Evolutionary conservation across 2,888 invertebrate genomes (phyloP).

Genomic region (Marronus borbonicus): DNA sequence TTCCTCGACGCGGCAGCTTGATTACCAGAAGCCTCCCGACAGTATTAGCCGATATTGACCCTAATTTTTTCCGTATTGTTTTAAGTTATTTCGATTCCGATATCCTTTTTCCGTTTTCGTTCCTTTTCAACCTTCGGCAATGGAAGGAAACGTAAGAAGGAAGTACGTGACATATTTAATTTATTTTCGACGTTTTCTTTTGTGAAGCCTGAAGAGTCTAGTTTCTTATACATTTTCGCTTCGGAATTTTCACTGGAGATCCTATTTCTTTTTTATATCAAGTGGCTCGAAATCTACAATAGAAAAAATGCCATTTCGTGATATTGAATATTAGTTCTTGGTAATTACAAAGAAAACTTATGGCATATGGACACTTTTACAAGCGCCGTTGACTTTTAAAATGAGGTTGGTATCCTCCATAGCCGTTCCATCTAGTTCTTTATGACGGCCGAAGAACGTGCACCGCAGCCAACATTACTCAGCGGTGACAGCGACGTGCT

Average conservation of each 20-base stretch:
- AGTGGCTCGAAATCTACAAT: no score
- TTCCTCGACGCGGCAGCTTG: neutral
- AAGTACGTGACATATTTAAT: constrained; percentile 35
- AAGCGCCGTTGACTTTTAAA: no score
- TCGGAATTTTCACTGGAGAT: no score
- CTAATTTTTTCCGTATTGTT: constrained; percentile 48
- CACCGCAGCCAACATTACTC: constrained; percentile 52
- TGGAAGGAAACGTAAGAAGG: neutral
- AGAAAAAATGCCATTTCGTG: no score
- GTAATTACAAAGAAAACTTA: no score
- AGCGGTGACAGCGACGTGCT: constrained; percentile 55
- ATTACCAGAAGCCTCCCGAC: constrained; percentile 31
- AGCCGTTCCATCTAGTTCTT: constrained; percentile 1
- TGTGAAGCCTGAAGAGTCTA: no score
- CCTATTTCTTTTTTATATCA: no score
- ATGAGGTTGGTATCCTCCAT: no score
- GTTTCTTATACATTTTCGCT: no score
- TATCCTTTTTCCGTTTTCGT: neutral
- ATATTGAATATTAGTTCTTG: no score
- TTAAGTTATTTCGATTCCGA: constrained; percentile 30
- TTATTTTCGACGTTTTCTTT: neutral
- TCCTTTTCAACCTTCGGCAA: neutral
- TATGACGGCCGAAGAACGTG: neutral
- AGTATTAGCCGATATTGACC: constrained; percentile 41
- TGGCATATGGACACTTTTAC: no score